Conservation (phyloP, 1,140 invertebrate species). For the Drosophila pallidifrons region DNA sequence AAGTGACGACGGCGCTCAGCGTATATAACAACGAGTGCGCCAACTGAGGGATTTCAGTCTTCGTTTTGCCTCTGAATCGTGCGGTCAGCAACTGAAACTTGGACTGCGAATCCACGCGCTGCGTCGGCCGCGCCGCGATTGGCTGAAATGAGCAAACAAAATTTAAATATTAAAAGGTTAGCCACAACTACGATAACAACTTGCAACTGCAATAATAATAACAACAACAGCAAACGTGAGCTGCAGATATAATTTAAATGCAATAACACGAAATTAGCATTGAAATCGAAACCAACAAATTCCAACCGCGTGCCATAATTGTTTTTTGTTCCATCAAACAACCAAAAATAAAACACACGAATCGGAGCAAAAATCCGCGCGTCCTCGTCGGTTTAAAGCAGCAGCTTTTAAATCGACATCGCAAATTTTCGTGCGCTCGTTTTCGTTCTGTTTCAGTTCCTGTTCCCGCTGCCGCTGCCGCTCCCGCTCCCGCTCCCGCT, state of each 20-base stretch:
- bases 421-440: constrained; percentile 64
- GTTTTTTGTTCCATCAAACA: not conserved
- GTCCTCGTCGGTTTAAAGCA: constrained; percentile 56
- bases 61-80: constrained; percentile 82
- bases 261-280: not conserved
- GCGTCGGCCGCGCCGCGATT: constrained; percentile 67
- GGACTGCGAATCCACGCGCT: constrained; percentile 46
- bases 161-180: constrained; percentile 28
- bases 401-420: constrained; percentile 52
- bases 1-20: constrained; percentile 15
- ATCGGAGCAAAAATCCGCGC: constrained; percentile 20
- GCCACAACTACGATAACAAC: constrained; percentile 11
- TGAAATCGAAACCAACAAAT: constrained; percentile 8
- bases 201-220: not conserved
- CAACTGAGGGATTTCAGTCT: constrained; percentile 74
- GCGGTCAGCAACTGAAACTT: constrained; percentile 68
- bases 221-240: constrained; percentile 4
- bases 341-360: not conserved
- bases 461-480: constrained; percentile 9
- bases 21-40: constrained; percentile 82
- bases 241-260: constrained; percentile 11
- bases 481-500: constrained; percentile 38
- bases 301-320: constrained; percentile 6
- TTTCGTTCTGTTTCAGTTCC: constrained; percentile 57
- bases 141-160: constrained; percentile 54